Conservation (phyloP, 2,888 invertebrate genomes). For the Mesochorus sp. region DNA sequence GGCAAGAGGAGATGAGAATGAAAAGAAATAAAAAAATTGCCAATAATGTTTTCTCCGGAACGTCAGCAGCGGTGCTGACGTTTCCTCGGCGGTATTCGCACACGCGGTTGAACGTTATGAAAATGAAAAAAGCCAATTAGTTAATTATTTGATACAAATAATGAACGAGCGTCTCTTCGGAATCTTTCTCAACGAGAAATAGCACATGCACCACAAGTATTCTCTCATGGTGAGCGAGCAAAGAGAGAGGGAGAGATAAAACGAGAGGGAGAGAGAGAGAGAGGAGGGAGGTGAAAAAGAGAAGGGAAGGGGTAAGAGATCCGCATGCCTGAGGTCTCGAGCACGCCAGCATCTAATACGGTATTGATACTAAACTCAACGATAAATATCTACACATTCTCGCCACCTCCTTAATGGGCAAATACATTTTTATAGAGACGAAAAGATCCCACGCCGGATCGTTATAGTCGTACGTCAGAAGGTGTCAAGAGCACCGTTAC, state of each 20-base stretch:
- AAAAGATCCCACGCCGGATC: constrained; percentile 54
- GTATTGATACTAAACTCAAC: constrained; percentile 42
- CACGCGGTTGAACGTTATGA: background rate
- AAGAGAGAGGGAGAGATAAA: background rate
- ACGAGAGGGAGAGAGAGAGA: background rate
- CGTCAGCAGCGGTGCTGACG: no score
- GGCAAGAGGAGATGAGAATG: constrained; percentile 3
- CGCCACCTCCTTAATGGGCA: constrained; percentile 43
- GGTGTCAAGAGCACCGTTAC: constrained; percentile 62
- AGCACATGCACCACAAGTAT: constrained; percentile 11
- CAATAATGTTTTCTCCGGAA: no score
- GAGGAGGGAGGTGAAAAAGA: background rate
- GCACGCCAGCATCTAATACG: constrained; percentile 28
- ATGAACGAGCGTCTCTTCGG: constrained; percentile 19
- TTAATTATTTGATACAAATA: constrained; percentile 36
- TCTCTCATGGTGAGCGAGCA: background rate
- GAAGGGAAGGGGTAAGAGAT: constrained; percentile 2
- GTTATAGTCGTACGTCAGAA: constrained; percentile 58
- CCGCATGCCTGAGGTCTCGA: constrained; percentile 39
- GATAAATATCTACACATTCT: constrained; percentile 50
- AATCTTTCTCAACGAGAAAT: constrained; percentile 22
- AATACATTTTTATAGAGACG: constrained; percentile 14
- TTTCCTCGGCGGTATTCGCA: no score
- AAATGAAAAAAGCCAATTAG: constrained; percentile 25
- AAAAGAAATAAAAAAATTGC: no score